These are phyloP conservation scores for Drosophila infuscata DNA, from an alignment of 2,888 invertebrate species.

Conservation along the genomic window DNA sequence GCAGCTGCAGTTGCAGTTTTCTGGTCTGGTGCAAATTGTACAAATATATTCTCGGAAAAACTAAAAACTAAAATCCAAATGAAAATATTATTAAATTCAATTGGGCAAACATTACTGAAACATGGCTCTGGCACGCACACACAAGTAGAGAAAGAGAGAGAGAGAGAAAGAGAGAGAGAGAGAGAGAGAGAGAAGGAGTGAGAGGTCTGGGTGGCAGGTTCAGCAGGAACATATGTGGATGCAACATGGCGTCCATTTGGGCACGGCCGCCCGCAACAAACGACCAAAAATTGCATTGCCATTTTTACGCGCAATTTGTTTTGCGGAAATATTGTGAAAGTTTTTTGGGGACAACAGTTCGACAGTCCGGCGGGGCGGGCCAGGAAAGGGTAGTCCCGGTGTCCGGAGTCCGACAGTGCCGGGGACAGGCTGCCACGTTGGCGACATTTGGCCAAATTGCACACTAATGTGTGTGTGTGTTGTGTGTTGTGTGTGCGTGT, in stretches of 20 bases:
- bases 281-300: constrained; percentile 82
- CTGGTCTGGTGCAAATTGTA: constrained; percentile 53
- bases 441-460: constrained; percentile 80
- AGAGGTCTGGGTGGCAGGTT: not conserved
- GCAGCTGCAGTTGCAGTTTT: constrained; percentile 25
- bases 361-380: constrained; percentile 17
- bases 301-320: constrained; percentile 80
- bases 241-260: constrained; percentile 80
- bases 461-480: constrained; percentile 68
- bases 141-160: not conserved
- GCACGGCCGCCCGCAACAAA: constrained; percentile 81
- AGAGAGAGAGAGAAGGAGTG: not conserved
- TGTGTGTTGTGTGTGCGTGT: constrained; percentile 31
- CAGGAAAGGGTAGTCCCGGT: not conserved
- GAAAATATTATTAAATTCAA: constrained; percentile 83
- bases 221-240: constrained; percentile 64
- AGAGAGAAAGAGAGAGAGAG: not conserved
- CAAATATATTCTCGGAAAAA: constrained; percentile 61
- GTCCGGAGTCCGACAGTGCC: constrained; percentile 21
- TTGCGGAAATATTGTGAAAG: constrained; percentile 78
- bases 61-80: constrained; percentile 79
- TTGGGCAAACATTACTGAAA: constrained; percentile 80
- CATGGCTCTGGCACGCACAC: constrained; percentile 62
- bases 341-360: constrained; percentile 56
- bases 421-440: constrained; percentile 73